Conservation (phyloP, 2,113 vertebrate species). For the Kryptolebias marmoratus region DNA sequence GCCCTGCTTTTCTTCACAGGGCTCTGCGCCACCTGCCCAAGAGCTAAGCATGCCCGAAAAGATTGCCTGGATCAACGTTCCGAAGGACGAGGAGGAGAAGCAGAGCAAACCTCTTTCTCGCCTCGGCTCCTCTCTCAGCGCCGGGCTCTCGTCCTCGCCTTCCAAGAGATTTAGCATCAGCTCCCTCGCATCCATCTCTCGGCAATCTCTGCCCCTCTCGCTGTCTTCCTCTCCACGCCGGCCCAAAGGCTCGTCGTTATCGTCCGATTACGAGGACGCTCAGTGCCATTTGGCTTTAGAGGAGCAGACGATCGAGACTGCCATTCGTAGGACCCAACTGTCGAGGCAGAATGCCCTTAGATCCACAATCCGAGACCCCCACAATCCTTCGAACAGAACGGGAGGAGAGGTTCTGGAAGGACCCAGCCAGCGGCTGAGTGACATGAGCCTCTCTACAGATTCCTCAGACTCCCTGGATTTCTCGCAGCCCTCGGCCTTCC, state of each 20-base stretch:
- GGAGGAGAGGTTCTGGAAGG: constrained; percentile 16
- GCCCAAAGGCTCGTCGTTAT: constrained; percentile 72
- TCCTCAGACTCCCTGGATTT: constrained; percentile 92
- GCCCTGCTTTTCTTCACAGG: constrained; percentile 22
- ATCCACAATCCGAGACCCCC: constrained; percentile 9
- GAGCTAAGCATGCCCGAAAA: constrained; percentile 86
- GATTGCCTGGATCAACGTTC: constrained; percentile 71
- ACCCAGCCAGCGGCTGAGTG: constrained; percentile 87
- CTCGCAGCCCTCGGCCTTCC: constrained; percentile 79
- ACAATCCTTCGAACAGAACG: constrained; percentile 50
- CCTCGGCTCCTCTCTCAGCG: constrained; percentile 64
- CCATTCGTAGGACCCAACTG: constrained; percentile 71
- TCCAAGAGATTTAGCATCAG: constrained; percentile 79
- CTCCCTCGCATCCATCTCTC: constrained; percentile 73
- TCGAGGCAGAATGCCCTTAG: constrained; percentile 29
- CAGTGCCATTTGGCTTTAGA: constrained; percentile 71
- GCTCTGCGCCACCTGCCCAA: constrained; percentile 48
- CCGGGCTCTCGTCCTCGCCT: constrained; percentile 69
- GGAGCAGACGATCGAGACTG: constrained; percentile 63
- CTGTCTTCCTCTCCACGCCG: constrained; percentile 71
- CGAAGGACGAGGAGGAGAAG: constrained; percentile 66
- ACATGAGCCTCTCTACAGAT: constrained; percentile 95
- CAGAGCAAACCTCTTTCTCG: constrained; percentile 62
- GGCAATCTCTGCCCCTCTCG: constrained; percentile 77
- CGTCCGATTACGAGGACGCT: constrained; percentile 81